These are phyloP conservation scores for Acridotheres tristis DNA, from an alignment of 2,797 vertebrate genomes.

Conservation along the genomic window DNA sequence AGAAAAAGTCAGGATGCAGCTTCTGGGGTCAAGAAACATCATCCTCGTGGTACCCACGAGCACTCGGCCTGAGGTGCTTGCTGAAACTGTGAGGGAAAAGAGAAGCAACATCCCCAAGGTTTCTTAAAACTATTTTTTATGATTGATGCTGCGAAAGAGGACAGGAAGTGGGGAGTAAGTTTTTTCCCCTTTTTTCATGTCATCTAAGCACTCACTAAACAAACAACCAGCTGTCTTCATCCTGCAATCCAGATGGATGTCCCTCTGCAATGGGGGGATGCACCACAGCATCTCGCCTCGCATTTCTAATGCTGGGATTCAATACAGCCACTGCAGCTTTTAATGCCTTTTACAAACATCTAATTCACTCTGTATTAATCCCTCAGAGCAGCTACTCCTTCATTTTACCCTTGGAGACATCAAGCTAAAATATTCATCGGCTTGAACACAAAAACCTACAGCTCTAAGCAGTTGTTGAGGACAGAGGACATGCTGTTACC, in stretches of 20 bases:
- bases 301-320: neutral
- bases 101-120: neutral
- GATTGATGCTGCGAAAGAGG: neutral
- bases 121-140: neutral
- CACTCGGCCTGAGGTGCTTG: neutral
- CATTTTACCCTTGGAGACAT: neutral
- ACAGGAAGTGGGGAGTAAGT: neutral
- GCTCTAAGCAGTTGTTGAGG: neutral
- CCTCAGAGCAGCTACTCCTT: neutral
- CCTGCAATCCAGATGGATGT: neutral
- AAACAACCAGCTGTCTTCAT: neutral
- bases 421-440: neutral
- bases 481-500: neutral
- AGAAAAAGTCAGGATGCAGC: neutral
- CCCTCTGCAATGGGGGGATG: neutral
- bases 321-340: neutral
- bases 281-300: neutral
- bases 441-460: neutral
- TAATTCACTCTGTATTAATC: neutral
- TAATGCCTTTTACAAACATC: neutral
- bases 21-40: neutral
- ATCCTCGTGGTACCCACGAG: neutral
- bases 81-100: neutral
- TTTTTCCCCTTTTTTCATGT: neutral
- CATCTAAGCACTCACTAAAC: neutral